Evolutionary conservation across 2,797 vertebrate genomes (phyloP).

Genomic region (Rousettus madagascariensis): DNA sequence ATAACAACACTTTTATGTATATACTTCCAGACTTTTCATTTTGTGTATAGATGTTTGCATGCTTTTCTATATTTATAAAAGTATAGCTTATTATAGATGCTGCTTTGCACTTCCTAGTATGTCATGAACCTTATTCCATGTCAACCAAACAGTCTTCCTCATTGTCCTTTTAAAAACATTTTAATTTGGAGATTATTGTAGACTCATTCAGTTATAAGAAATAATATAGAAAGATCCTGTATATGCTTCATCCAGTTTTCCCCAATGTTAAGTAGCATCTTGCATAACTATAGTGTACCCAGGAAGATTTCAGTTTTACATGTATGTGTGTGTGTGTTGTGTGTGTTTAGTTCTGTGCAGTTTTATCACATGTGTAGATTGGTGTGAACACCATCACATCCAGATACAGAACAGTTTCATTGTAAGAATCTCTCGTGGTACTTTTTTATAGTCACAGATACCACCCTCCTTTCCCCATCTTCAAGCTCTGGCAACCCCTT

Average conservation of each 20-base stretch:
- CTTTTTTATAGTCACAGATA: neutral
- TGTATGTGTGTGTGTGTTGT: neutral
- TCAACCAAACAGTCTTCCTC: neutral
- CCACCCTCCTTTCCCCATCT: neutral
- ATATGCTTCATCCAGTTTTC: neutral
- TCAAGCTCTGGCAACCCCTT: neutral
- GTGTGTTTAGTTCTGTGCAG: neutral
- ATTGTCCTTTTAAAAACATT: neutral
- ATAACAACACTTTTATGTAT: neutral
- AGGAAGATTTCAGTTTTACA: neutral
- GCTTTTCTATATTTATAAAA: neutral
- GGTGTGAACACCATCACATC: neutral
- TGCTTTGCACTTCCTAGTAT: neutral
- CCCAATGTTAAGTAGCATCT: neutral
- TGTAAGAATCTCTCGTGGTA: neutral
- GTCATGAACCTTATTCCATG: neutral
- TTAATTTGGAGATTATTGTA: conserved; percentile 7
- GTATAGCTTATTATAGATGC: neutral
- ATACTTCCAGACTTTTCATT: neutral
- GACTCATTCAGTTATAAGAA: neutral
- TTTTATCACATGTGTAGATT: neutral
- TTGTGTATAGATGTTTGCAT: neutral
- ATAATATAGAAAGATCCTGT: neutral
- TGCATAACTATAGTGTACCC: neutral
- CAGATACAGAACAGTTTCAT: neutral